Conservation (phyloP, 2,113 vertebrate species). For the Monarcha castaneiventris region DNA sequence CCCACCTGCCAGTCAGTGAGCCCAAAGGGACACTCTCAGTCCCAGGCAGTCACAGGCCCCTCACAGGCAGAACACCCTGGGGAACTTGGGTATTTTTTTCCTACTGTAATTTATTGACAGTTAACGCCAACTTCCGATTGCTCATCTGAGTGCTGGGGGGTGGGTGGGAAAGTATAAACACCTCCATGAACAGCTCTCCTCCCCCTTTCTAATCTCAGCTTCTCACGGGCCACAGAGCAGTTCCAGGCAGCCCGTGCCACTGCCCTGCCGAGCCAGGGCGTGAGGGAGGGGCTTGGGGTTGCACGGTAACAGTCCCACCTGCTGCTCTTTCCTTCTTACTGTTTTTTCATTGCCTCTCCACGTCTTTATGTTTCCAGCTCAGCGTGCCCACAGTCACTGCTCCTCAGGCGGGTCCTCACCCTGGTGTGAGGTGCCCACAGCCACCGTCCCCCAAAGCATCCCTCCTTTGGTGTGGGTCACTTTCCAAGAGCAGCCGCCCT, state of each 20-base stretch:
- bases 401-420: neutral
- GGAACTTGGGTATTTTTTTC: neutral
- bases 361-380: neutral
- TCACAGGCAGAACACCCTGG: neutral
- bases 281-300: rapidly evolving
- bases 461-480: neutral
- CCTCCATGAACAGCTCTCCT: neutral
- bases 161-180: neutral
- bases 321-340: neutral
- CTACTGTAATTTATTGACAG: neutral
- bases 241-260: rapidly evolving
- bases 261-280: rapidly evolving
- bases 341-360: neutral
- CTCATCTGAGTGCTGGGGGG: neutral
- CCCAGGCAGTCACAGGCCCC: neutral
- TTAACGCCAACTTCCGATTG: neutral
- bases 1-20: rapidly evolving
- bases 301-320: rapidly evolving
- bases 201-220: neutral
- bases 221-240: neutral
- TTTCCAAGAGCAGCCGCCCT: rapidly evolving
- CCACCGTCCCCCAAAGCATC: rapidly evolving
- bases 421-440: rapidly evolving
- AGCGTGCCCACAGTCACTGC: too few relatives aligned
- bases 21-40: neutral